Evolutionary conservation across 2,797 vertebrate genomes (phyloP).

Genomic region (Artibeus jamaicensis): DNA sequence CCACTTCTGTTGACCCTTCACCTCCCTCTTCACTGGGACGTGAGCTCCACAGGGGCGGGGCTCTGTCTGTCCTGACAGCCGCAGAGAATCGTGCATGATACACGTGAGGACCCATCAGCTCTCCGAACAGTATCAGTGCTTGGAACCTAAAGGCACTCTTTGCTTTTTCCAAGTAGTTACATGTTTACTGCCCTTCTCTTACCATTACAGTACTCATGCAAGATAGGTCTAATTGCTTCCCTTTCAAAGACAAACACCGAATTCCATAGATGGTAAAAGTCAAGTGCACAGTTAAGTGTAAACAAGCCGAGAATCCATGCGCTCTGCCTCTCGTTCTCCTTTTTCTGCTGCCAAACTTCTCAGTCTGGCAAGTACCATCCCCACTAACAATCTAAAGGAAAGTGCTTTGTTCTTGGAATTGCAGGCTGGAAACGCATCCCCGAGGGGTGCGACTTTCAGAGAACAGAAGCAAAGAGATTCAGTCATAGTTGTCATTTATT

Average conservation of each 20-base stretch:
- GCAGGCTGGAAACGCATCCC: not conserved
- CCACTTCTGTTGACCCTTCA: not conserved
- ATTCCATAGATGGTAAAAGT: not conserved
- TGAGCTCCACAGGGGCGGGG: not conserved
- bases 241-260: not conserved
- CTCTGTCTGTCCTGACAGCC: not conserved
- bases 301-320: not conserved
- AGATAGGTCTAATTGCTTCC: not conserved
- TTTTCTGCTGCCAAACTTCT: not conserved
- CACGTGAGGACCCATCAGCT: not conserved
- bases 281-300: not conserved
- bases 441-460: not conserved
- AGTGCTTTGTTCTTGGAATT: not conserved
- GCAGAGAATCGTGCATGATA: not conserved
- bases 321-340: not conserved
- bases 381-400: not conserved
- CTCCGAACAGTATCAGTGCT: not conserved
- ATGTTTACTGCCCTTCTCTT: not conserved
- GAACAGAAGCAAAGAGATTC: constrained; percentile 31
- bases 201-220: not conserved
- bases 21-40: not conserved
- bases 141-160: not conserved
- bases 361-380: not conserved
- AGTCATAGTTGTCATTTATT: constrained; percentile 30
- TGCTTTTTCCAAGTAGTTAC: not conserved